Conservation (phyloP, 1,140 invertebrate genomes). For the Geopemphigus sp. region DNA sequence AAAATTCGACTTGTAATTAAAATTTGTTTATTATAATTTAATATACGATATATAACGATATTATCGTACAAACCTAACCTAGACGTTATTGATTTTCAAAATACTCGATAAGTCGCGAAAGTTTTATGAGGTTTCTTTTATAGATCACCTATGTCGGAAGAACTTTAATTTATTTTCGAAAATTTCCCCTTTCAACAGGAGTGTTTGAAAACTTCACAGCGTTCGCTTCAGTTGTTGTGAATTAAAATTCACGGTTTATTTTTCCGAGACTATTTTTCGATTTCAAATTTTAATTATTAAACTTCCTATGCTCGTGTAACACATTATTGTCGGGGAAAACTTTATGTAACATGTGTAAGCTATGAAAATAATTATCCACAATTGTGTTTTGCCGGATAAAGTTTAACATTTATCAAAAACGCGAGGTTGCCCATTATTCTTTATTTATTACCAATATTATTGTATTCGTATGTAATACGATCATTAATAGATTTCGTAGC, state of each 20-base stretch:
- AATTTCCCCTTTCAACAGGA: background rate
- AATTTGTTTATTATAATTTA: no score
- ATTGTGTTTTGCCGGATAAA: background rate
- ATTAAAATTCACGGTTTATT: background rate
- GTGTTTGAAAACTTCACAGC: background rate
- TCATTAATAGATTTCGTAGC: background rate
- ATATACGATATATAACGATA: no score
- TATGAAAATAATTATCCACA: slow-evolving; percentile 2
- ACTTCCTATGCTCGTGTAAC: background rate
- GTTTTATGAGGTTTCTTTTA: no score
- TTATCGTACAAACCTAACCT: no score
- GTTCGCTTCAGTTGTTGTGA: background rate
- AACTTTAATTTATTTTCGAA: background rate
- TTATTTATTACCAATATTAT: background rate
- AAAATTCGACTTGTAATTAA: no score
- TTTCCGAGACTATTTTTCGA: background rate
- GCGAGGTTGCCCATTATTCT: background rate
- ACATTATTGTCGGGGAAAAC: background rate
- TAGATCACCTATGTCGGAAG: background rate
- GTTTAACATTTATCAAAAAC: background rate
- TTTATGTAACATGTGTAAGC: background rate
- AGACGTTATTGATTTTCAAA: no score
- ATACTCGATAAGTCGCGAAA: no score
- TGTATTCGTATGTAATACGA: background rate
- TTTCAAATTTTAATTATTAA: background rate